Evolutionary conservation across 2,888 invertebrate genomes (phyloP), one percentile per base, ranked within the genome.

Genomic region (Clusia tigrina): DNA sequence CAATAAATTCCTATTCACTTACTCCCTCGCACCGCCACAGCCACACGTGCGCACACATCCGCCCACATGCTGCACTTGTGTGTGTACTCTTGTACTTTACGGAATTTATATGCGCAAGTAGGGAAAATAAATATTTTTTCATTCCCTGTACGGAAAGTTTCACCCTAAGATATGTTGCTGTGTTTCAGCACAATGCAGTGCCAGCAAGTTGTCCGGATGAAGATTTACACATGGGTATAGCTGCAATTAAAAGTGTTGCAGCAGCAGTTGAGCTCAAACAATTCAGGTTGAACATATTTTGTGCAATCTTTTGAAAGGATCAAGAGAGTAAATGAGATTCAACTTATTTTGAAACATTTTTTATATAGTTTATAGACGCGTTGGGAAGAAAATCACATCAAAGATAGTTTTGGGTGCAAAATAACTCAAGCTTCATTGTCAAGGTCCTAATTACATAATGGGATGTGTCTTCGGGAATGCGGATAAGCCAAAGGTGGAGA

Each of bases 221-320:
- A 3, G 22, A 48, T 48, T 48, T 48, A 48, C 48, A 20, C 48
- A 48, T 48, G 48, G 18, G 48, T 20, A 48, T 48, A 20, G 48
- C 18, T 20, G 22, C 48, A 48, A 48, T 48, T 48, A 48, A 48
- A 48, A 48, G 18, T 18, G 48, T 48, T 48, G 42, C 42, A 32
- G 12, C 6, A 12, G 32, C 32, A 32, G 32, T 32, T 12, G 32
- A 32, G 12, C 32, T 32, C 6, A 32, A 32, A 32, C 6, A 32
- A 6, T 32, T 32, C 6, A 32, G 12, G 6, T 32, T 32, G 32
- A 32, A 9, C 12, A 32, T 32, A 32, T 9, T 32, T n/a, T n/a
- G n/a, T n/a, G n/a, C n/a, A n/a, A n/a, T n/a, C n/a, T n/a, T n/a
- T n/a, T n/a, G n/a, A n/a, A n/a, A n/a, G n/a, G n/a, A n/a, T n/a